phyloP scores from a whole-genome alignment of 1,140 invertebrate genomes.

The Zophobas morio region DNA sequence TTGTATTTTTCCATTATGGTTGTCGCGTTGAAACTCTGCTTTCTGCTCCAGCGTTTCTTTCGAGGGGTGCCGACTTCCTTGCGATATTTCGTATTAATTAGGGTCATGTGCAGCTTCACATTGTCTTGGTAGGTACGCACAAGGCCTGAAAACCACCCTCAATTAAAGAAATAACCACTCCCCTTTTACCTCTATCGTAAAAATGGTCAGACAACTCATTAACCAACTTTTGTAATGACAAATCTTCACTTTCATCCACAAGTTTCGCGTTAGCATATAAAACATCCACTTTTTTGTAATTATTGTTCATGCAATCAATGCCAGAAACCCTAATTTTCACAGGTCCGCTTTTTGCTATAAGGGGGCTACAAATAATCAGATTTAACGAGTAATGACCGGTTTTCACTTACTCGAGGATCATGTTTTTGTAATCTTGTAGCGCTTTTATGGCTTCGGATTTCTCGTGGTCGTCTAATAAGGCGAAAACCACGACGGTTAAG shows the following conservation, averaged over 20 bases:
- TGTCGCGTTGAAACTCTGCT: constrained; percentile 68
- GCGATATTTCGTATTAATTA: constrained; percentile 70
- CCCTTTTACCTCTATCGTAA: constrained; percentile 67
- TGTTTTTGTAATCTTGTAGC: constrained; percentile 71
- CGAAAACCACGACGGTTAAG: constrained; percentile 81
- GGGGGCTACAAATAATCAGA: constrained; percentile 48
- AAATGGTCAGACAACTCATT: constrained; percentile 68
- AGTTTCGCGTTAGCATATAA: constrained; percentile 70
- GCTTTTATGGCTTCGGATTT: constrained; percentile 69
- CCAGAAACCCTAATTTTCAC: constrained; percentile 68
- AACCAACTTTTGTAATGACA: constrained; percentile 66
- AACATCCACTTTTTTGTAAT: constrained; percentile 68
- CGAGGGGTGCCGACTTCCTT: constrained; percentile 51
- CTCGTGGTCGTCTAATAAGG: constrained; percentile 79
- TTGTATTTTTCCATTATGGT: constrained; percentile 68
- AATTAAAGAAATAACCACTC: neutral
- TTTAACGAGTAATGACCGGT: neutral
- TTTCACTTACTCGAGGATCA: constrained; percentile 72
- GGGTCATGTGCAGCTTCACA: constrained; percentile 68
- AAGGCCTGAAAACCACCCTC: constrained; percentile 61
- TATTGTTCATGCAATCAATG: constrained; percentile 71
- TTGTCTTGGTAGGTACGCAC: constrained; percentile 66
- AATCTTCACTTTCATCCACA: constrained; percentile 63
- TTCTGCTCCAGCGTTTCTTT: constrained; percentile 47
- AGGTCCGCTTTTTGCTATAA: constrained; percentile 51